Percentiles rank a stretch among this genome's conserved stretches.
These are phyloP conservation scores for Erpornis zantholeuca DNA, from an alignment of 2,113 vertebrate genomes.

Conservation along the genomic window DNA sequence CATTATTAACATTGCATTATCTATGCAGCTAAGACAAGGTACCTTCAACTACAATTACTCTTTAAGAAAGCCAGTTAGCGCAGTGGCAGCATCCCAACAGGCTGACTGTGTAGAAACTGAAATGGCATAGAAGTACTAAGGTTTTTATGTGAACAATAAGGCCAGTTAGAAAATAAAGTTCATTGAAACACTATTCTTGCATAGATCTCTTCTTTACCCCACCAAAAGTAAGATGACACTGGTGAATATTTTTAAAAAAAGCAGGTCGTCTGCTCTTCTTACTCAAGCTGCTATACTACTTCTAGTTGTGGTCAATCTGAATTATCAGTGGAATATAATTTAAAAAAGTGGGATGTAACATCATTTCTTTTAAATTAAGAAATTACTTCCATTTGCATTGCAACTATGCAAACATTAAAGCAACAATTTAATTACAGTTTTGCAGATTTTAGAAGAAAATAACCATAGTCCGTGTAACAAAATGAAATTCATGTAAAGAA, in stretches of 20 bases:
- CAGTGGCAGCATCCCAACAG: slow-evolving; percentile 17
- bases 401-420: slow-evolving; percentile 56
- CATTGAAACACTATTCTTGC: background rate
- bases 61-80: slow-evolving; percentile 39
- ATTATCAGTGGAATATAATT: background rate
- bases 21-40: slow-evolving; percentile 48
- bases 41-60: slow-evolving; percentile 52
- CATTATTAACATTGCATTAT: slow-evolving; percentile 41
- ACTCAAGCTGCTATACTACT: background rate
- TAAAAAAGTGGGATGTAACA: background rate
- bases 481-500: slow-evolving; percentile 40
- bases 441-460: slow-evolving; percentile 58
- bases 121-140: background rate
- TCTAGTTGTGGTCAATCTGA: background rate
- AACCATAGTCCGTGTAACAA: background rate
- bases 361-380: slow-evolving; percentile 30
- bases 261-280: background rate
- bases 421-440: slow-evolving; percentile 41
- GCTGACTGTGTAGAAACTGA: background rate
- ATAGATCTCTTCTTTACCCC: background rate
- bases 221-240: background rate
- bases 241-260: background rate
- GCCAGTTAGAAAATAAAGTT: slow-evolving; percentile 36
- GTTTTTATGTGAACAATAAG: background rate
- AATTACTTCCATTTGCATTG: slow-evolving; percentile 7